Percentiles rank a stretch among this genome's conserved stretches.
These are phyloP conservation scores for Heliconius erato DNA, from an alignment of 2,888 invertebrate genomes.

Conservation along the genomic window DNA sequence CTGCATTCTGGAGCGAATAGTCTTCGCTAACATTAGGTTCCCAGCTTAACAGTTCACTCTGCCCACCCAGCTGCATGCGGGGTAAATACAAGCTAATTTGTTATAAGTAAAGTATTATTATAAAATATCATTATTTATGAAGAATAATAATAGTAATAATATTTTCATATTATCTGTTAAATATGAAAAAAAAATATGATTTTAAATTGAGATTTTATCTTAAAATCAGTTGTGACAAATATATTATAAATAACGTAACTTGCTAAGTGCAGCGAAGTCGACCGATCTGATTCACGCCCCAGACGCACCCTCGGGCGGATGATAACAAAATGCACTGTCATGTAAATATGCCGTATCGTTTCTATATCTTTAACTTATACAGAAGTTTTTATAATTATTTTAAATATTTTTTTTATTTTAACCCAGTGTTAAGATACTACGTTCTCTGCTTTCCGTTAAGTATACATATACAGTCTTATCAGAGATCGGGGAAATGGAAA, in stretches of 20 bases:
- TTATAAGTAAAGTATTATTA: too few species aligned
- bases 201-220: background rate
- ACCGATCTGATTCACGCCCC: conserved; percentile 57
- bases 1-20: too few species aligned
- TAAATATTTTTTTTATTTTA: background rate
- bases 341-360: conserved; percentile 32
- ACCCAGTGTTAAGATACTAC: background rate
- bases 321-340: conserved; percentile 55
- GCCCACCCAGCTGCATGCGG: too few species aligned
- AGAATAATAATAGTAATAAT: too few species aligned
- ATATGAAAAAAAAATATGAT: background rate
- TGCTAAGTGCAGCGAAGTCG: conserved; percentile 28
- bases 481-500: background rate
- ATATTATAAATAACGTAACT: conserved; percentile 13
- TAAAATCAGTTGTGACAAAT: background rate
- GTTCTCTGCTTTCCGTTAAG: too few species aligned
- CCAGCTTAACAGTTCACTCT: too few species aligned
- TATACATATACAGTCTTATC: background rate
- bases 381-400: background rate
- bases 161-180: too few species aligned
- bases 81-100: too few species aligned
- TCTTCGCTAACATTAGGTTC: too few species aligned
- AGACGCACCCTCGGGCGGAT: conserved; percentile 59
- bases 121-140: too few species aligned
- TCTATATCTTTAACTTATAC: conserved; percentile 29